Conservation (phyloP, 2,888 invertebrate species). For the Chrysodeixis includens region DNA sequence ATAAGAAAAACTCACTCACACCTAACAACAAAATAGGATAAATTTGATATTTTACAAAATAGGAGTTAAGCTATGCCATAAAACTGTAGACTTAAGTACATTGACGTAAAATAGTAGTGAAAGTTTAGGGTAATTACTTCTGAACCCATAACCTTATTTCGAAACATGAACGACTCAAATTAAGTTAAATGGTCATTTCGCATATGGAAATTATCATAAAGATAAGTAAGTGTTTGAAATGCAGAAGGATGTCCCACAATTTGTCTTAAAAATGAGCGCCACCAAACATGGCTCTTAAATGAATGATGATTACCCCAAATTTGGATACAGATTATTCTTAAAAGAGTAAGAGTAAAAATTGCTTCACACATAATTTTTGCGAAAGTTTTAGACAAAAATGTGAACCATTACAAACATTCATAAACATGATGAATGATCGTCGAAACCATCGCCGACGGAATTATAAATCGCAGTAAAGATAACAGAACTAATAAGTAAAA, state of each 20-base stretch:
- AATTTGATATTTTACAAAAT: too few relatives aligned
- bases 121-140: neutral
- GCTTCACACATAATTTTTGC: constrained; percentile 14
- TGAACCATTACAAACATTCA: constrained; percentile 38
- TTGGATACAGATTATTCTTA: constrained; percentile 22
- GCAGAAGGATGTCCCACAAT: constrained; percentile 2
- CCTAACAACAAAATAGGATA: too few relatives aligned
- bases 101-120: neutral
- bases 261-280: constrained; percentile 1
- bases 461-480: constrained; percentile 48
- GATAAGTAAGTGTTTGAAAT: neutral
- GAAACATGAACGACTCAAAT: neutral
- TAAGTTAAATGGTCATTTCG: neutral
- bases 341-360: constrained; percentile 21
- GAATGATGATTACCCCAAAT: constrained; percentile 18
- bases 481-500: constrained; percentile 54
- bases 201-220: constrained; percentile 5
- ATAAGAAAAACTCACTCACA: too few relatives aligned
- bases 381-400: constrained; percentile 30
- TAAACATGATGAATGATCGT: constrained; percentile 40
- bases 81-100: neutral
- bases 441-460: constrained; percentile 40
- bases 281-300: constrained; percentile 15
- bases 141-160: constrained; percentile 3
- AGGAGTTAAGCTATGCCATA: neutral